phyloP scores from a whole-genome alignment of 2,797 vertebrate genomes.

The Lagorchestes hirsutus region DNA sequence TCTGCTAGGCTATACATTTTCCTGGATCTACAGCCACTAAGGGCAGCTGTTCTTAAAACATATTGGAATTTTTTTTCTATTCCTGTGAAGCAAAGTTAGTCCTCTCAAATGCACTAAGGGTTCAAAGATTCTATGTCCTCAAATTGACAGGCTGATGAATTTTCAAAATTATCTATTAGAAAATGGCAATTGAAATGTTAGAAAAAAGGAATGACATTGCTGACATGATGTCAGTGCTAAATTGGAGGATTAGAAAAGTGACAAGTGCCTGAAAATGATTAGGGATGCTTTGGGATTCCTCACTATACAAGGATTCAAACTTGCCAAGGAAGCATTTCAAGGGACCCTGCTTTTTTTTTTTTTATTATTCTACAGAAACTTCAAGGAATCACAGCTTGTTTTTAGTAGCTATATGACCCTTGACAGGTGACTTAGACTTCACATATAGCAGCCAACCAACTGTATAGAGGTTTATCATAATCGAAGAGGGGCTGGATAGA shows the following conservation, averaged over 20 bases:
- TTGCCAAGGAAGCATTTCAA: constrained; percentile 47
- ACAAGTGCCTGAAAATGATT: constrained; percentile 64
- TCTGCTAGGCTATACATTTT: constrained; percentile 15
- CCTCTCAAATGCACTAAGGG: neutral
- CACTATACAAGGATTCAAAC: constrained; percentile 30
- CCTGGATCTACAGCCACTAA: neutral
- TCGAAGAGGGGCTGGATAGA: neutral
- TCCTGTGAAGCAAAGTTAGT: constrained; percentile 13
- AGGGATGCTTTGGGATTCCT: constrained; percentile 67
- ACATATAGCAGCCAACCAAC: neutral
- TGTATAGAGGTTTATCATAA: neutral
- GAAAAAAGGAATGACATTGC: constrained; percentile 26
- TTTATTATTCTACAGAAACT: neutral
- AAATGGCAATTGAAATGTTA: constrained; percentile 54
- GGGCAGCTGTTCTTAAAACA: neutral
- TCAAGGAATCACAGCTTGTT: neutral
- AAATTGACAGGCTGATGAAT: constrained; percentile 44
- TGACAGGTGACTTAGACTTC: neutral
- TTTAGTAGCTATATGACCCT: neutral
- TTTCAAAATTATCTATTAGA: constrained; percentile 50
- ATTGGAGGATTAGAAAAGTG: constrained; percentile 58
- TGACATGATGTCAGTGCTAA: constrained; percentile 55
- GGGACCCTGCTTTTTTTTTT: constrained; percentile 16
- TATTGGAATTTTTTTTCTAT: neutral
- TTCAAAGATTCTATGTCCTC: constrained; percentile 51